Percentiles rank a stretch among this genome's conserved stretches.
phyloP scores from a whole-genome alignment of 2,797 vertebrate species.

The Cyprinella venusta region DNA sequence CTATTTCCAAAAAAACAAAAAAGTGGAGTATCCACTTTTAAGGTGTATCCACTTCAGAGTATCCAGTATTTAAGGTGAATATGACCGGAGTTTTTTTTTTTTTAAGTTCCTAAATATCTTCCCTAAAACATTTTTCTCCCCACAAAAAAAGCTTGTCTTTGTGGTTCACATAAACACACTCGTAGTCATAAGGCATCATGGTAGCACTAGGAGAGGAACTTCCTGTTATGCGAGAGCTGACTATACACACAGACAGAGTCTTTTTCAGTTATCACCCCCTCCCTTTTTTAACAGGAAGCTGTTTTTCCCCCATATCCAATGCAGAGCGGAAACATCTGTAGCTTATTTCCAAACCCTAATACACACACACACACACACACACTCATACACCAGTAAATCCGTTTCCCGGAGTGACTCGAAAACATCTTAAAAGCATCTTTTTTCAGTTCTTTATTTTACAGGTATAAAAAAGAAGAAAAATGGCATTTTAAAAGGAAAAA shows the following conservation, averaged over 20 bases:
- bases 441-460: neutral
- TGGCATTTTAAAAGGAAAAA: neutral
- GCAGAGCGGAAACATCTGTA: slow-evolving; percentile 80
- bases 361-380: slow-evolving; percentile 32
- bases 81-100: neutral
- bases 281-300: slow-evolving; percentile 74
- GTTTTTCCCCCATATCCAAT: slow-evolving; percentile 67
- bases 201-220: slow-evolving; percentile 60
- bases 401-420: slow-evolving; percentile 58
- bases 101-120: neutral
- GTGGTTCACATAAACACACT: slow-evolving; percentile 40
- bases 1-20: no score
- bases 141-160: slow-evolving; percentile 17
- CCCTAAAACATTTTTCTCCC: neutral
- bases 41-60: no score
- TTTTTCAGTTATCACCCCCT: slow-evolving; percentile 61
- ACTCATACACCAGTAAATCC: slow-evolving; percentile 40
- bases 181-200: slow-evolving; percentile 51
- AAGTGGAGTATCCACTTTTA: no score
- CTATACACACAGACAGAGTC: slow-evolving; percentile 52
- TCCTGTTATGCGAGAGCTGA: slow-evolving; percentile 63
- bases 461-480: slow-evolving; percentile 7
- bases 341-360: slow-evolving; percentile 77
- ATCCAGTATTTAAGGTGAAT: no score
- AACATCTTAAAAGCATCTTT: slow-evolving; percentile 12